phyloP scores from a whole-genome alignment of 2,888 invertebrate species.

The Eilema caniola region DNA sequence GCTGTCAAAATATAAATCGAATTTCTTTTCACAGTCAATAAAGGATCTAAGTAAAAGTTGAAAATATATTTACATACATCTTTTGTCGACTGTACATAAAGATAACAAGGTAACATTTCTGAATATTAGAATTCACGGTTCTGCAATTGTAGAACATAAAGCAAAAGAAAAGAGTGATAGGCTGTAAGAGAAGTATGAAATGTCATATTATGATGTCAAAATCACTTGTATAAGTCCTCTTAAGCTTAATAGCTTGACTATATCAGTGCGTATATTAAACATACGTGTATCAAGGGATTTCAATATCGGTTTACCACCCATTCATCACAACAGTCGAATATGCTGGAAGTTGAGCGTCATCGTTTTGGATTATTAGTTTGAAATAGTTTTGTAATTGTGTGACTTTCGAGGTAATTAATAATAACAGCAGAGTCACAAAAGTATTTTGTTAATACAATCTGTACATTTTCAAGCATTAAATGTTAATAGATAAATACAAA shows the following conservation, averaged over 20 bases:
- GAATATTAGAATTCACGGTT: background rate
- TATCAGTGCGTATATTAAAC: background rate
- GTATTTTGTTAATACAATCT: background rate
- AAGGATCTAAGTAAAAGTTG: too few species aligned
- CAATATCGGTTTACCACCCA: slow-evolving; percentile 27
- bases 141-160: too few species aligned
- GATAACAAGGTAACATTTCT: background rate
- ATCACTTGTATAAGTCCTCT: background rate
- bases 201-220: background rate
- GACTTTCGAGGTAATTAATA: slow-evolving; percentile 44
- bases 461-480: too few species aligned
- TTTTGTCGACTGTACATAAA: background rate
- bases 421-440: slow-evolving; percentile 16
- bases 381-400: slow-evolving; percentile 48
- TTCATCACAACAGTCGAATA: slow-evolving; percentile 32
- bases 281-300: slow-evolving; percentile 28
- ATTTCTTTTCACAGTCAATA: background rate
- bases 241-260: slow-evolving; percentile 3
- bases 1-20: background rate
- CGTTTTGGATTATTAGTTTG: slow-evolving; percentile 45
- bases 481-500: too few species aligned
- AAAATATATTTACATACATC: too few species aligned
- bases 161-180: too few species aligned
- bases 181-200: too few species aligned
- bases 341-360: slow-evolving; percentile 40